Evolutionary conservation across 2,797 vertebrate genomes (phyloP).

Genomic region (Chelon labrosus): DNA sequence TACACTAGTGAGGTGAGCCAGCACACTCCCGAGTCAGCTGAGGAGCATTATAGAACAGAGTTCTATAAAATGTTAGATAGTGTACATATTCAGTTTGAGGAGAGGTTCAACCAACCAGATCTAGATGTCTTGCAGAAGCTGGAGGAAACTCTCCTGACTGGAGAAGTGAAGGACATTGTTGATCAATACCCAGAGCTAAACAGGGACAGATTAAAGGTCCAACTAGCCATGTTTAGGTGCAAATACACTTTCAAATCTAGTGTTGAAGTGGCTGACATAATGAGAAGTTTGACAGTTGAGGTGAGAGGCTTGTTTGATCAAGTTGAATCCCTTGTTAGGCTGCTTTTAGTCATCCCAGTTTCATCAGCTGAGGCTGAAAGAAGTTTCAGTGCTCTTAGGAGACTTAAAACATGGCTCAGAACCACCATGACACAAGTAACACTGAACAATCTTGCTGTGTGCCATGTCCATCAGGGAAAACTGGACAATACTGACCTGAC

Average conservation of each 20-base stretch:
- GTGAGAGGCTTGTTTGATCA: conserved; percentile 8
- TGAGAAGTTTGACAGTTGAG: not conserved
- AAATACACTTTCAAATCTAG: conserved; percentile 16
- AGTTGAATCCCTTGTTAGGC: not conserved
- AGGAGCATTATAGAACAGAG: conserved; percentile 42
- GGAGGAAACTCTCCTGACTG: conserved; percentile 11
- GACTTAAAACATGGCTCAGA: no score
- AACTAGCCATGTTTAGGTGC: conserved; percentile 13
- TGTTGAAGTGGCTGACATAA: not conserved
- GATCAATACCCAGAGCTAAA: conserved; percentile 31
- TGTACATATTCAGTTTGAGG: conserved; percentile 15
- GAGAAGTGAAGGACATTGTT: conserved; percentile 23
- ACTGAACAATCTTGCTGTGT: no score
- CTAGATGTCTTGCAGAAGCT: conserved; percentile 15
- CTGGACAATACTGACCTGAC: no score
- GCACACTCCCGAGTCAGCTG: conserved; percentile 34
- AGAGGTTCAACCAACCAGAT: not conserved
- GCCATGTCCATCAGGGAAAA: no score
- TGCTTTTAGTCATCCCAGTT: conserved; percentile 11
- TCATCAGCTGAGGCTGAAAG: conserved; percentile 8
- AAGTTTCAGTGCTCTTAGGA: not conserved
- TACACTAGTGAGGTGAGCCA: conserved; percentile 23
- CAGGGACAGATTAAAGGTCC: conserved; percentile 18
- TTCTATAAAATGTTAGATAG: not conserved
- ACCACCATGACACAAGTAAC: no score